Evolutionary conservation across 2,888 invertebrate genomes (phyloP), one percentile per base, ranked within the genome.

Genomic region (Hirtodrosophila alboralis): DNA sequence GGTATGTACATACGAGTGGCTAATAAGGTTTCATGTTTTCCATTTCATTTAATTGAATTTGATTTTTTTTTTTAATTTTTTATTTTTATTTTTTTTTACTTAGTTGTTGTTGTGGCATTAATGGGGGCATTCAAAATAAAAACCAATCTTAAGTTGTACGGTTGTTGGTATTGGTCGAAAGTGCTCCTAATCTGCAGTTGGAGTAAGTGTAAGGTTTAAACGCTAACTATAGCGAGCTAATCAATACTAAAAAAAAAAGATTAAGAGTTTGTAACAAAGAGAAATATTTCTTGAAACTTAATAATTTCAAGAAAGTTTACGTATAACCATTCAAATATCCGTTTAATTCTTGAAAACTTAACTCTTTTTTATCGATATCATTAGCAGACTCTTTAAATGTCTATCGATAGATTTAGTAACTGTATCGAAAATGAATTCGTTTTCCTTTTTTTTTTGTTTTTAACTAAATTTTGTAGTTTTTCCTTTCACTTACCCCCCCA

Each of bases 1-100:
- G 18, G 18, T 18, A 68, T 80, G 81, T 73, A 80, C 77, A 84
- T 84, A 84, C 74, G 74, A 53, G 85, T 84, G 58, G 70, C 58
- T 74, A 81, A 66, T 74, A 61, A 64, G 65, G 57, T 53, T 57
- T 68, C 37, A 45, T 48, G 45, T 63, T 63, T 59, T 40, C 47
- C 44, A 31, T 57, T 59, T 59, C 40, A 34, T 47, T 64, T 74
- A 81, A 81, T 81, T 83, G 58, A 84, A 65, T 77, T 74, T 33
- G 67, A 66, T 45, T 70, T 65, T 37, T 51, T 52, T 16, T 43
- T 31, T n/a, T 27, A n/a, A n/a, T n/a, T n/a, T n/a, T n/a, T n/a
- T n/a, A n/a, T n/a, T n/a, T n/a, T n/a, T n/a, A n/a, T n/a, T n/a
- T n/a, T n/a, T n/a, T 30, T 36, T 40, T 43, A 7, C 7, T 48